A percentile compares a stretch with the other conserved stretches of the same genome.
phyloP scores from a whole-genome alignment of 2,113 vertebrate species.

The Chauna torquata region DNA sequence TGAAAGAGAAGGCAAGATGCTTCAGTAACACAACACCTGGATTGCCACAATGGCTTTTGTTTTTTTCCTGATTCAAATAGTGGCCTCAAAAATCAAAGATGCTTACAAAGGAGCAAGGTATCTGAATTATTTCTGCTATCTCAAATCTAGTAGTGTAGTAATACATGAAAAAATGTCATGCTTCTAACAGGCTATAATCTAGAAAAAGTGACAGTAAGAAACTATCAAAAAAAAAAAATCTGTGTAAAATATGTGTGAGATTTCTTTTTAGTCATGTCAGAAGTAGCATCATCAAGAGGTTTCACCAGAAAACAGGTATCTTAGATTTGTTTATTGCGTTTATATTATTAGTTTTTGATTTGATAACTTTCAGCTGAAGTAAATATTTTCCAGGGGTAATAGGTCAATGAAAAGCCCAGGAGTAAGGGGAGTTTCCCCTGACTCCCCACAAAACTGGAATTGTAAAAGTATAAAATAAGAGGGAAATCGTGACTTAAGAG shows the following conservation, averaged over 20 bases:
- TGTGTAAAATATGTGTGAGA: neutral
- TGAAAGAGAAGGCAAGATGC: neutral
- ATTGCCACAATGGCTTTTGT: too few relatives aligned
- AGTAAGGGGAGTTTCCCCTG: conserved; percentile 43
- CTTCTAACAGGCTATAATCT: neutral
- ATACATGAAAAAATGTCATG: neutral
- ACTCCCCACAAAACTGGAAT: conserved; percentile 37
- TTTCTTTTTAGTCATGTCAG: neutral
- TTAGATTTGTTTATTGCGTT: neutral
- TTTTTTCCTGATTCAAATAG: neutral
- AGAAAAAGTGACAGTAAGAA: neutral
- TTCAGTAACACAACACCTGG: neutral
- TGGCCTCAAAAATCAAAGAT: neutral
- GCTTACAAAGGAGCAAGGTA: neutral
- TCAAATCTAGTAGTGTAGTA: neutral
- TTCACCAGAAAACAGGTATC: neutral
- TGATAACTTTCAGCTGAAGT: neutral
- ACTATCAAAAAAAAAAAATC: neutral
- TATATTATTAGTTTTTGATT: neutral
- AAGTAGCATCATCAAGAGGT: neutral
- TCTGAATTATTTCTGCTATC: neutral
- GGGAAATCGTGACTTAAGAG: conserved; percentile 52
- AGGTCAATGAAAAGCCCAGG: conserved; percentile 58
- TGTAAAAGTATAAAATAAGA: conserved; percentile 22
- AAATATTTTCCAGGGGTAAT: conserved; percentile 21